These are phyloP conservation scores for Ashinkailepas kermadecensis DNA, from an alignment of 2,888 invertebrate genomes.

Conservation along the genomic window DNA sequence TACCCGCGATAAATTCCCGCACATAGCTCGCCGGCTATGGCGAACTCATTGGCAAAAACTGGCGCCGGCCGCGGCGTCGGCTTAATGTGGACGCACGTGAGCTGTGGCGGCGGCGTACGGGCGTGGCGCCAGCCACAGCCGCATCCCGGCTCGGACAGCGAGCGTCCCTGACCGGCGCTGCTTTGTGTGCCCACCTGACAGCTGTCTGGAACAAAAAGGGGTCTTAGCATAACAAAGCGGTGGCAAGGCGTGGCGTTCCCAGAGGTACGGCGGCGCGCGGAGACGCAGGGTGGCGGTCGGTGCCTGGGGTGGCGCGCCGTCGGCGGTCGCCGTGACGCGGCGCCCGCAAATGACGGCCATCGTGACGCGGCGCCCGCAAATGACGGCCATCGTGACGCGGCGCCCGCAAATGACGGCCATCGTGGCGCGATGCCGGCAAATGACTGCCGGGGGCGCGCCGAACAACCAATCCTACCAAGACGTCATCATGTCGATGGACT, in stretches of 20 bases:
- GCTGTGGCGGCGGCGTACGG: background rate
- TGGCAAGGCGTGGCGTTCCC: background rate
- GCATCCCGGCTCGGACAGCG: background rate
- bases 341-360: too few relatives aligned
- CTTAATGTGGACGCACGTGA: background rate
- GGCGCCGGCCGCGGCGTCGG: background rate
- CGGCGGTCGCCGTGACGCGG: too few relatives aligned
- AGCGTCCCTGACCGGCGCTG: background rate
- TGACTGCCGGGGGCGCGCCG: too few relatives aligned
- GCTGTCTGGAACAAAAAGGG: background rate
- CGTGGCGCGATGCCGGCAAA: too few relatives aligned
- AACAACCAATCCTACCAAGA: too few relatives aligned
- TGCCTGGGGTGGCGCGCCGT: too few relatives aligned
- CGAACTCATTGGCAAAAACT: background rate
- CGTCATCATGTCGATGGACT: too few relatives aligned
- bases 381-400: too few relatives aligned
- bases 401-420: too few relatives aligned
- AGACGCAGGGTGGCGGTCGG: too few relatives aligned
- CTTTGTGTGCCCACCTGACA: background rate
- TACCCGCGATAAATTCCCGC: slow-evolving; percentile 7
- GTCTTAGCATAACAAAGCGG: slow-evolving; percentile 7
- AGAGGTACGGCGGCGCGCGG: too few relatives aligned
- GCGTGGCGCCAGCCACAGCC: background rate
- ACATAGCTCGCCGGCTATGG: background rate
- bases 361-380: too few relatives aligned